These are phyloP conservation scores for Xenopus tropicalis DNA, from an alignment of 2,113 vertebrate genomes.

Conservation along the genomic window UCB_Xtro_10.0 CM004446.2:12698501-12699000, in stretches of 20 bases:
- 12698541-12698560: not conserved
- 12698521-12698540: not conserved
- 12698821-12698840: not conserved
- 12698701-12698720: not conserved
- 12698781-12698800: not conserved
- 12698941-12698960: too few relatives aligned
- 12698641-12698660: not conserved
- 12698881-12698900: too few relatives aligned
- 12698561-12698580: not conserved
- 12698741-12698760: not conserved
- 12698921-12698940: too few relatives aligned
- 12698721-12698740: slow-evolving; percentile 27
- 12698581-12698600: not conserved
- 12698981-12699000: too few relatives aligned
- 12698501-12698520: too few relatives aligned
- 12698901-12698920: too few relatives aligned
- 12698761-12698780: slow-evolving; percentile 6
- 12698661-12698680: slow-evolving; percentile 22
- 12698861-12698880: too few relatives aligned
- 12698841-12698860: too few relatives aligned
- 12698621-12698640: not conserved
- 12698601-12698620: not conserved
- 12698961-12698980: too few relatives aligned
- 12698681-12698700: not conserved
- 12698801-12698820: not conserved